Conservation (phyloP, 1,140 invertebrate species). For the Meloidogyne floridensis region DNA sequence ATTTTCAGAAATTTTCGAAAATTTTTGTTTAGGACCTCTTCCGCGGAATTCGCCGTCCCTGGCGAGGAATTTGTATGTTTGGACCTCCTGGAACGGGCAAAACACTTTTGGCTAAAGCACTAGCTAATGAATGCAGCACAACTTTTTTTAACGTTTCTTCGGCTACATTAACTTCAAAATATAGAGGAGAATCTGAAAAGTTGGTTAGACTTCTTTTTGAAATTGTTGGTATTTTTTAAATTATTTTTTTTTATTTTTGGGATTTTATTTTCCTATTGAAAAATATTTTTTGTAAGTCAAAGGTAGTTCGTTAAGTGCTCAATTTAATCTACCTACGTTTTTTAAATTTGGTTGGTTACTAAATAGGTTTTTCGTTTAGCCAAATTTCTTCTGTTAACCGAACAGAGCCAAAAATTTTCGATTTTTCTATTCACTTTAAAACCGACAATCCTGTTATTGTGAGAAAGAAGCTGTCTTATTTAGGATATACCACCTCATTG, state of each 20-base stretch:
- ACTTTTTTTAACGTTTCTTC: constrained; percentile 99
- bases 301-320: too few relatives aligned
- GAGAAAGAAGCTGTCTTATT: too few relatives aligned
- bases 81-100: constrained; percentile 97
- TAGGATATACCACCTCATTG: too few relatives aligned
- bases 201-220: constrained; percentile 94
- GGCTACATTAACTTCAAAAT: constrained; percentile 94
- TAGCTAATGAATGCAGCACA: constrained; percentile 97
- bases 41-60: constrained; percentile 62
- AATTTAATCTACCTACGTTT: too few relatives aligned
- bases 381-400: too few relatives aligned
- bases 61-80: constrained; percentile 68
- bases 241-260: constrained; percentile 17
- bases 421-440: too few relatives aligned
- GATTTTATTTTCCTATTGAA: not conserved
- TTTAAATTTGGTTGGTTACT: too few relatives aligned
- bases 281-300: not conserved
- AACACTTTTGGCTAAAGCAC: constrained; percentile 97
- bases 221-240: constrained; percentile 76
- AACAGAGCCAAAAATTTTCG: too few relatives aligned
- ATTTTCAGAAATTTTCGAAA: constrained; percentile 13
- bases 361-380: too few relatives aligned
- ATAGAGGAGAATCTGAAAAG: constrained; percentile 97
- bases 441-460: too few relatives aligned
- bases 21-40: constrained; percentile 22